phyloP scores from a whole-genome alignment of 2,888 invertebrate genomes.

The Drosophila atroscutellata region DNA sequence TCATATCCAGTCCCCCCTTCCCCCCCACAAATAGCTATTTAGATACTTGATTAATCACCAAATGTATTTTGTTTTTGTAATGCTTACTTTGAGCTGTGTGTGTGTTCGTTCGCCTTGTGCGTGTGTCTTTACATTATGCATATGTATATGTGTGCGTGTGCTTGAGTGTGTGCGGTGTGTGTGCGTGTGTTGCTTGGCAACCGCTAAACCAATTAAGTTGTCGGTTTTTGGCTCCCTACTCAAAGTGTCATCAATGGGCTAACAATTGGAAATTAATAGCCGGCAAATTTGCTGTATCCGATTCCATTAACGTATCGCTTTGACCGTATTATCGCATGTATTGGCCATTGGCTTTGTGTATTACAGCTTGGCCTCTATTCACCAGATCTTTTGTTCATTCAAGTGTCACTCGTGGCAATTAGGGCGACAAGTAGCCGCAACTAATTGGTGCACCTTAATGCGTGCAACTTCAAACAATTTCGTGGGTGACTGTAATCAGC shows the following conservation, averaged over 20 bases:
- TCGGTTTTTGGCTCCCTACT: constrained; percentile 50
- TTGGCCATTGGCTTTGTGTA: constrained; percentile 30
- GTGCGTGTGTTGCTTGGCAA: constrained; percentile 42
- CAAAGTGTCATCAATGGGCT: constrained; percentile 76
- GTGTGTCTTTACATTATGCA: constrained; percentile 17
- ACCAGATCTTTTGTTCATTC: constrained; percentile 29
- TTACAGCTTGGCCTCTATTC: constrained; percentile 14
- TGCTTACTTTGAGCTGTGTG: constrained; percentile 48
- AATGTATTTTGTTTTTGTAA: constrained; percentile 70
- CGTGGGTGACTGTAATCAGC: constrained; percentile 49
- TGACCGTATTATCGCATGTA: constrained; percentile 17
- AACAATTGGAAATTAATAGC: constrained; percentile 74
- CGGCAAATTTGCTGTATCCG: constrained; percentile 50
- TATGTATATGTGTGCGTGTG: constrained; percentile 11
- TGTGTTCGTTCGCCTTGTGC: neutral
- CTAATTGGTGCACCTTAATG: constrained; percentile 63
- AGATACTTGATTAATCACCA: constrained; percentile 74
- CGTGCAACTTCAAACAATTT: constrained; percentile 65
- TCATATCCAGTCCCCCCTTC: neutral
- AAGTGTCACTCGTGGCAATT: constrained; percentile 56
- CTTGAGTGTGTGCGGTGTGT: constrained; percentile 11
- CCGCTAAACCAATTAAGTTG: constrained; percentile 71
- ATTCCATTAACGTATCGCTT: constrained; percentile 44
- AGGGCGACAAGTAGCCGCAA: constrained; percentile 35
- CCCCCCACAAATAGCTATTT: constrained; percentile 45